phyloP scores from a whole-genome alignment of 2,888 invertebrate species.

The Balanococcus diminutus region DNA sequence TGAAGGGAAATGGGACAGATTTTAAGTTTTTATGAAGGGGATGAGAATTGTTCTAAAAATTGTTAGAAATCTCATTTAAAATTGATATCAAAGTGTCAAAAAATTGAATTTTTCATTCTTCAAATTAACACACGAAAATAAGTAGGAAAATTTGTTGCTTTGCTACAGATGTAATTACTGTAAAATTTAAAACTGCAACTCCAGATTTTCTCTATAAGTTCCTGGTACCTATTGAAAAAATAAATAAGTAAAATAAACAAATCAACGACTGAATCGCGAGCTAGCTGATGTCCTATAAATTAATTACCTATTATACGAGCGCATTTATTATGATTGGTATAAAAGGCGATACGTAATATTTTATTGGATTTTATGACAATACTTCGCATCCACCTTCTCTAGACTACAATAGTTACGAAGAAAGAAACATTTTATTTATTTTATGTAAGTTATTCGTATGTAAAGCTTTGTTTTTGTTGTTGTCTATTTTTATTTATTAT shows the following conservation, averaged over 20 bases:
- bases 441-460: neutral
- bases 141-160: neutral
- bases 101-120: neutral
- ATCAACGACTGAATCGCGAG: neutral
- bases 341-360: neutral
- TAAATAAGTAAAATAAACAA: too few species aligned
- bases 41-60: too few species aligned
- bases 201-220: neutral
- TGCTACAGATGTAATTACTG: neutral
- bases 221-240: neutral
- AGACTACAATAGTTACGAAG: neutral
- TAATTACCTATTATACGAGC: neutral
- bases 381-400: neutral
- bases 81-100: too few species aligned
- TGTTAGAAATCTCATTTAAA: too few species aligned
- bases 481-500: conserved; percentile 5
- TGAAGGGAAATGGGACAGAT: too few species aligned
- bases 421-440: neutral
- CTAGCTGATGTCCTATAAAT: too few species aligned
- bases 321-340: neutral
- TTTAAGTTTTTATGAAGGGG: too few species aligned
- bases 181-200: neutral
- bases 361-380: conserved; percentile 2
- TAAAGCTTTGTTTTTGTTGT: neutral
- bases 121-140: neutral